Percentiles rank a stretch among this genome's conserved stretches.
These are phyloP conservation scores for Rhamphomyia laevipes DNA, from an alignment of 2,888 invertebrate species.

Conservation along the genomic window DNA sequence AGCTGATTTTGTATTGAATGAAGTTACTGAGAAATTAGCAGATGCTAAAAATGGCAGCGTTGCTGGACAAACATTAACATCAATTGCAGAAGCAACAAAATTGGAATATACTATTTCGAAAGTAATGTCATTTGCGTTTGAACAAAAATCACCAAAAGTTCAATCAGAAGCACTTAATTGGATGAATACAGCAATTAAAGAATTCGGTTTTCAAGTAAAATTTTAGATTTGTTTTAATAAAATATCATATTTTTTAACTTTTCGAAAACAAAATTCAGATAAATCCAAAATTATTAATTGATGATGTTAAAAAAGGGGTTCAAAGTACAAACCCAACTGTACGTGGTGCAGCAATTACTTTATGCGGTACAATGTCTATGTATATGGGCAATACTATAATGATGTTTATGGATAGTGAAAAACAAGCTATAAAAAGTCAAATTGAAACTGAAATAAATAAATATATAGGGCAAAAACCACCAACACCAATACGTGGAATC, in stretches of 20 bases:
- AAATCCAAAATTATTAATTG: constrained; percentile 61
- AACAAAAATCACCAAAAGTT: constrained; percentile 84
- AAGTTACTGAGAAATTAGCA: constrained; percentile 73
- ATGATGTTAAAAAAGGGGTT: constrained; percentile 70
- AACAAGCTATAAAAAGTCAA: constrained; percentile 68
- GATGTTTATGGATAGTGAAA: constrained; percentile 75
- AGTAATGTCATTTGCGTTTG: constrained; percentile 63
- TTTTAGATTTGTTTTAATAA: background rate
- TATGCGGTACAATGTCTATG: constrained; percentile 59
- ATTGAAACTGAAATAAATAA: constrained; percentile 81
- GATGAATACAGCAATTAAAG: constrained; percentile 64
- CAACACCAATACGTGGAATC: constrained; percentile 57
- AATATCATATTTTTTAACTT: background rate
- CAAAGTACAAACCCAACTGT: constrained; percentile 77
- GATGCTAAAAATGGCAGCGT: constrained; percentile 65
- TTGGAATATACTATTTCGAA: constrained; percentile 62
- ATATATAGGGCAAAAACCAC: constrained; percentile 60
- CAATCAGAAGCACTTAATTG: constrained; percentile 76
- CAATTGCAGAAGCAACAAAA: constrained; percentile 66
- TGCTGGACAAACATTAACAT: constrained; percentile 51
- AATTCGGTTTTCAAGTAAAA: constrained; percentile 59
- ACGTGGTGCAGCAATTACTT: constrained; percentile 56
- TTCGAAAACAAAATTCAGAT: constrained; percentile 38
- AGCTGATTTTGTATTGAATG: constrained; percentile 62
- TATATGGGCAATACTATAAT: constrained; percentile 65